Percentiles rank a stretch among this genome's conserved stretches.
phyloP scores from a whole-genome alignment of 1,140 invertebrate genomes.

The Nasonia longicornis region DNA sequence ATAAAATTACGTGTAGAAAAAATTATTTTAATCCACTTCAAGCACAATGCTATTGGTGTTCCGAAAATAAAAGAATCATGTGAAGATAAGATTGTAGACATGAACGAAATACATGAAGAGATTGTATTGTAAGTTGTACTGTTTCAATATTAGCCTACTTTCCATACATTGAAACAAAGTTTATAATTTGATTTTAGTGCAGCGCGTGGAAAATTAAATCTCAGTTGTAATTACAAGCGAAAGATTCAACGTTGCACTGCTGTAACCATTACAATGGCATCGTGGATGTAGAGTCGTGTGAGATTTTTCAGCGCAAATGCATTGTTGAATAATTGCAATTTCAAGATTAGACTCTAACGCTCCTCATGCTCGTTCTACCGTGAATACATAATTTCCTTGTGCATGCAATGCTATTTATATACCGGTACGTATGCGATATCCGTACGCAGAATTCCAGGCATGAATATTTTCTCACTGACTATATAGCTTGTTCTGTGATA shows the following conservation, averaged over 20 bases:
- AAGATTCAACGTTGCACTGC: not conserved
- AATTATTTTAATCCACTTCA: not conserved
- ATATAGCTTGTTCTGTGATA: not conserved
- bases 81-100: too few relatives aligned
- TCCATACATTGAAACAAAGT: not conserved
- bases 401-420: not conserved
- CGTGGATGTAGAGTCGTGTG: not conserved
- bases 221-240: not conserved
- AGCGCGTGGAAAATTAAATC: not conserved
- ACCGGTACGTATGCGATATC: not conserved
- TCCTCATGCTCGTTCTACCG: not conserved
- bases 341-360: not conserved
- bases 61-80: too few relatives aligned
- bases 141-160: too few relatives aligned
- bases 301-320: not conserved
- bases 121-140: too few relatives aligned
- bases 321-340: not conserved
- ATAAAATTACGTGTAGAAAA: not conserved
- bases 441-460: not conserved
- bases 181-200: not conserved
- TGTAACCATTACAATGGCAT: not conserved
- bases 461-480: not conserved
- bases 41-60: too few relatives aligned
- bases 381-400: constrained; percentile 13
- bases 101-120: too few relatives aligned